A percentile compares a stretch with the other conserved stretches of the same genome.
phyloP scores from a whole-genome alignment of 2,113 vertebrate genomes.

The Oreochromis aureus region DNA sequence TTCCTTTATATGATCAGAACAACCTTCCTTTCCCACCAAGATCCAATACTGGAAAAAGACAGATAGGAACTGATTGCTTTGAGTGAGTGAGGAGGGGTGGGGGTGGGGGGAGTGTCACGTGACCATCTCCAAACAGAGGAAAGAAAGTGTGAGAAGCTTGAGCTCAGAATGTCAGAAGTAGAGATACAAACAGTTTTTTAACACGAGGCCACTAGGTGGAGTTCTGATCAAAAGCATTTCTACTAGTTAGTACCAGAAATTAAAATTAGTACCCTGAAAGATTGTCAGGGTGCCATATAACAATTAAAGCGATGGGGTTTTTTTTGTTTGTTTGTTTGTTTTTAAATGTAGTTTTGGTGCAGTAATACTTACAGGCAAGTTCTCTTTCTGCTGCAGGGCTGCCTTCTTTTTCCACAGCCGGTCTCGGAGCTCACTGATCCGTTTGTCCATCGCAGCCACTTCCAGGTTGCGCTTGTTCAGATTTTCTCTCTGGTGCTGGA shows the following conservation, averaged over 20 bases:
- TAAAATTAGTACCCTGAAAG: not conserved
- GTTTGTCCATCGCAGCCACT: conserved; percentile 92
- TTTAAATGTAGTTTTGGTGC: not conserved
- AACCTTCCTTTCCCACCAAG: conserved; percentile 2
- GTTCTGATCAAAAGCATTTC: conserved; percentile 16
- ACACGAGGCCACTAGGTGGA: conserved; percentile 34
- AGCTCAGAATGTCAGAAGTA: conserved; percentile 23
- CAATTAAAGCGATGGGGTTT: not conserved
- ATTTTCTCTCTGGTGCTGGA: conserved; percentile 93
- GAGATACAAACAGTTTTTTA: conserved; percentile 23
- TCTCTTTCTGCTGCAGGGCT: conserved; percentile 93
- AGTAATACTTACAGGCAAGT: conserved; percentile 81
- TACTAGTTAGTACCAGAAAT: not conserved
- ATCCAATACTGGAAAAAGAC: not conserved
- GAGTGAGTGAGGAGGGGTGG: not conserved
- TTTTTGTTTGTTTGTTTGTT: not conserved
- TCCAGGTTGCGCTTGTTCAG: conserved; percentile 94
- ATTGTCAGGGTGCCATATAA: not conserved
- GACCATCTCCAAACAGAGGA: not conserved
- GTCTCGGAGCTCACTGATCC: conserved; percentile 91
- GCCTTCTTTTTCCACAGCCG: conserved; percentile 98
- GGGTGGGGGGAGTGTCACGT: not conserved
- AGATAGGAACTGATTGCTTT: not conserved
- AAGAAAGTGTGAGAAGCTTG: not conserved
- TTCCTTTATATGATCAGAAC: conserved; percentile 17